A percentile compares a stretch with the other conserved stretches of the same genome.
Conservation (phyloP, 2,113 vertebrate species). For the Macrotis lagotis region DNA sequence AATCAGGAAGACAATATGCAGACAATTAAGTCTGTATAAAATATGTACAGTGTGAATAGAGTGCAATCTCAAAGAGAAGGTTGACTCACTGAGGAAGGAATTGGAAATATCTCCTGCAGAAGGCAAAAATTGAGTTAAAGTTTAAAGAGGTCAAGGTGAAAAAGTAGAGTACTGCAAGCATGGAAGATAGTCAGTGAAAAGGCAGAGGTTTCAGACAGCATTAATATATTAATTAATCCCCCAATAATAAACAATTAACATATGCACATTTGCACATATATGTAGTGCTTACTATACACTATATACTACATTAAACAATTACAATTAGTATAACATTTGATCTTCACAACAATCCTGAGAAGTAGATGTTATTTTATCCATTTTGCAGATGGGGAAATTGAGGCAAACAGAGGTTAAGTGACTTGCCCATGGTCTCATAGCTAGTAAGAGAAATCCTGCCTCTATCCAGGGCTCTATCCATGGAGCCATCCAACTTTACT, state of each 20-base stretch:
- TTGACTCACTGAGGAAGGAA: too few species aligned
- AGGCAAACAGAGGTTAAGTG: neutral
- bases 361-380: slow-evolving; percentile 15
- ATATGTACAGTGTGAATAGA: too few species aligned
- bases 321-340: slow-evolving; percentile 11
- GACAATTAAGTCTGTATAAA: too few species aligned
- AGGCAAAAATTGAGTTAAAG: too few species aligned
- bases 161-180: too few species aligned
- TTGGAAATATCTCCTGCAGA: too few species aligned
- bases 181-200: too few species aligned
- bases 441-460: neutral
- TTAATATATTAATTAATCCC: neutral
- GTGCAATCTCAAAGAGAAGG: too few species aligned
- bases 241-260: neutral
- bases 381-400: neutral
- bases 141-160: too few species aligned
- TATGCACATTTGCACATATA: too few species aligned
- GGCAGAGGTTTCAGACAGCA: too few species aligned
- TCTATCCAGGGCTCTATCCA: neutral
- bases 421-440: neutral
- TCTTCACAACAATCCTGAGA: neutral
- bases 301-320: neutral
- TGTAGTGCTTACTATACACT: neutral
- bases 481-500: neutral
- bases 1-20: too few species aligned